These are phyloP conservation scores for Mythimna lalbum DNA, from an alignment of 2,888 invertebrate species.

Conservation along the genomic window DNA sequence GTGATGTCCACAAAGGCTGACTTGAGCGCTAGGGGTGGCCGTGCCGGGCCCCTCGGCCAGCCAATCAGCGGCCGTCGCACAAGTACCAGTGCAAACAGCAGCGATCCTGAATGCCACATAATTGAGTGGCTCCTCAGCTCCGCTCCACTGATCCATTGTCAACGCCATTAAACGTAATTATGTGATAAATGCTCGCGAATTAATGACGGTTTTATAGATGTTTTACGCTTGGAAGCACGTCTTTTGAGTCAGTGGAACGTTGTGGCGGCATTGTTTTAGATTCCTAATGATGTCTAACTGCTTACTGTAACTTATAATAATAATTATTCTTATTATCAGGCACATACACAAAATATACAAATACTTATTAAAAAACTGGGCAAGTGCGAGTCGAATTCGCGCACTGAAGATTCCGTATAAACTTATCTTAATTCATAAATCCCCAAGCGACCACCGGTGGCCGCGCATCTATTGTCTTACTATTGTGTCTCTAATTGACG, in stretches of 20 bases:
- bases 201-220: slow-evolving; percentile 83
- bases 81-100: slow-evolving; percentile 83
- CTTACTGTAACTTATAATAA: too few relatives aligned
- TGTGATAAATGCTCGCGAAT: slow-evolving; percentile 83
- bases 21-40: slow-evolving; percentile 68
- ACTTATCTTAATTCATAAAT: too few relatives aligned
- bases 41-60: slow-evolving; percentile 66
- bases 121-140: slow-evolving; percentile 81
- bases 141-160: slow-evolving; percentile 81
- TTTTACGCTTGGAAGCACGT: slow-evolving; percentile 77
- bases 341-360: too few relatives aligned
- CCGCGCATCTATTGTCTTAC: too few relatives aligned
- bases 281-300: background rate
- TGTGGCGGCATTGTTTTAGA: slow-evolving; percentile 18
- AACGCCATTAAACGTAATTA: slow-evolving; percentile 84
- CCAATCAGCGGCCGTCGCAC: slow-evolving; percentile 84
- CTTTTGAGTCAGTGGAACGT: slow-evolving; percentile 36
- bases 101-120: slow-evolving; percentile 84
- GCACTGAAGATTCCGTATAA: too few relatives aligned
- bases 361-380: too few relatives aligned
- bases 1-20: slow-evolving; percentile 67
- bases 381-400: too few relatives aligned
- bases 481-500: too few relatives aligned
- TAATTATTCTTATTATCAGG: too few relatives aligned
- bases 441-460: too few relatives aligned